Evolutionary conservation across 2,888 invertebrate genomes (phyloP).

Genomic region (Microchrysa polita): DNA sequence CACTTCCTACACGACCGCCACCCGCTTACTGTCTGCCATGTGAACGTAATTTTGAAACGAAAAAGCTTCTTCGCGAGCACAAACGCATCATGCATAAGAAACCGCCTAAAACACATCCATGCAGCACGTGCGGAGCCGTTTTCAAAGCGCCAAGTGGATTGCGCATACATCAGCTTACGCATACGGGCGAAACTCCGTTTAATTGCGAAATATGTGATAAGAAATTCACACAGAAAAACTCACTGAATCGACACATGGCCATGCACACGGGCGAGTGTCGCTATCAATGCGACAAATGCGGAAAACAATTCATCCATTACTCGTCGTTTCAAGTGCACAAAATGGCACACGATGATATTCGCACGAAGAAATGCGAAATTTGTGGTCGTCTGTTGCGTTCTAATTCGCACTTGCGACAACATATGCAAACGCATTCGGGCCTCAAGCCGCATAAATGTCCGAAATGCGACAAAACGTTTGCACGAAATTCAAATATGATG

Average conservation of each 20-base stretch:
- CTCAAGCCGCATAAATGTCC: slow-evolving; percentile 50
- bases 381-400: slow-evolving; percentile 65
- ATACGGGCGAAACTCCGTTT: slow-evolving; percentile 65
- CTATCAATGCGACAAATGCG: slow-evolving; percentile 64
- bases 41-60: slow-evolving; percentile 43
- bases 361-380: slow-evolving; percentile 56
- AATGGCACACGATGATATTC: slow-evolving; percentile 59
- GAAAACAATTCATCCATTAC: slow-evolving; percentile 64
- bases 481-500: slow-evolving; percentile 50
- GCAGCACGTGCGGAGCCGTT: slow-evolving; percentile 66
- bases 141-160: slow-evolving; percentile 66
- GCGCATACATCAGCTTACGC: slow-evolving; percentile 66
- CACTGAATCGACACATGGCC: slow-evolving; percentile 66
- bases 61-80: slow-evolving; percentile 44
- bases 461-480: slow-evolving; percentile 50
- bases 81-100: slow-evolving; percentile 11
- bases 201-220: slow-evolving; percentile 66
- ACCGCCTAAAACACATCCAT: slow-evolving; percentile 50
- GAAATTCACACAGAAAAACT: slow-evolving; percentile 68
- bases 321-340: slow-evolving; percentile 64
- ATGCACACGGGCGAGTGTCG: slow-evolving; percentile 67
- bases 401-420: slow-evolving; percentile 65
- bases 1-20: neutral
- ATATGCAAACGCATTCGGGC: slow-evolving; percentile 65
- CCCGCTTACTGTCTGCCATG: slow-evolving; percentile 46